These are phyloP conservation scores for Zele albiditarsus DNA, from an alignment of 2,888 invertebrate species.

Conservation along the genomic window DNA sequence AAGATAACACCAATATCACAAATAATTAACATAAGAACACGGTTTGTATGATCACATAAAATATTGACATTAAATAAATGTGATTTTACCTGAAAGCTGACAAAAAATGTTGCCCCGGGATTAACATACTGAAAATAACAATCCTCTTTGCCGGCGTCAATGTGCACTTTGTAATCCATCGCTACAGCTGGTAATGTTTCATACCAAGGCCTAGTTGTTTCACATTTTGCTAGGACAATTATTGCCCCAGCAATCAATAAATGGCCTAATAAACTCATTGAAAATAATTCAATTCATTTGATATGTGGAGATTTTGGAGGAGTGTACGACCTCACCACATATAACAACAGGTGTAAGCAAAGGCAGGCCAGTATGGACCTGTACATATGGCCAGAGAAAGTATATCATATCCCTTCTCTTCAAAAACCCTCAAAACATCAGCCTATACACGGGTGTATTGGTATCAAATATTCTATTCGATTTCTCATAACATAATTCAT, in stretches of 20 bases:
- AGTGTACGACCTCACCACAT: not conserved
- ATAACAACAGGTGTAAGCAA: constrained; percentile 15
- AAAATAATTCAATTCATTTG: constrained; percentile 32
- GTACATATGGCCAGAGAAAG: not conserved
- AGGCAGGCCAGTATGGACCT: not conserved
- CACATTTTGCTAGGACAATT: constrained; percentile 51
- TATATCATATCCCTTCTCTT: constrained; percentile 3
- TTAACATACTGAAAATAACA: constrained; percentile 97
- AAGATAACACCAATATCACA: not conserved
- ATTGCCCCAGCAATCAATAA: constrained; percentile 50
- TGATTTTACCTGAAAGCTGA: constrained; percentile 89
- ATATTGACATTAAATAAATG: constrained; percentile 11
- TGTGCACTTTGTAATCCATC: constrained; percentile 96
- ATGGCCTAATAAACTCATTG: constrained; percentile 56
- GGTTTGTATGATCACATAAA: not conserved
- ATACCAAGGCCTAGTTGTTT: constrained; percentile 84
- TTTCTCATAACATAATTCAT: too few species aligned
- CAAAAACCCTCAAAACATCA: not conserved
- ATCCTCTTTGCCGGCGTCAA: constrained; percentile 95
- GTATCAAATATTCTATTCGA: too few species aligned
- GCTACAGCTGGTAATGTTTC: constrained; percentile 92
- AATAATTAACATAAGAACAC: not conserved
- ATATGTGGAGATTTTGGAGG: not conserved
- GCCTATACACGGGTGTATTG: too few species aligned
- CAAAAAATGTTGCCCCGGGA: constrained; percentile 92